These are phyloP conservation scores for Campylomormyrus tamandua DNA, from an alignment of 2,113 vertebrate genomes.

Conservation along the genomic window DNA sequence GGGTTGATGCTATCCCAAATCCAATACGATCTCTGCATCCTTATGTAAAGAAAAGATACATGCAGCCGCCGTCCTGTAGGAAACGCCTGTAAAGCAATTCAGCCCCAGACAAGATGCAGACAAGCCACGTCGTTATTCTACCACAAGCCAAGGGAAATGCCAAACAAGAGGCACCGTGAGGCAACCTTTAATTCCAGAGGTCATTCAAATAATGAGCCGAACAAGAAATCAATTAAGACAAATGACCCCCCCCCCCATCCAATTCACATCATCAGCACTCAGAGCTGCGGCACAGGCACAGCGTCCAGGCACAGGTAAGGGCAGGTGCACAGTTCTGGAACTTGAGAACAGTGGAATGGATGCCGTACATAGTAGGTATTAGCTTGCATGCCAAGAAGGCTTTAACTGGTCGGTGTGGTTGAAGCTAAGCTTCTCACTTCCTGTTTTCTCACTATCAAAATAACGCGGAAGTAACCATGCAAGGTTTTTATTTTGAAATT, in stretches of 20 bases:
- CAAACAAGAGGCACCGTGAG: background rate
- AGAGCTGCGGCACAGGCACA: background rate
- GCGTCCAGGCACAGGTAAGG: background rate
- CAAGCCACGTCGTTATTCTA: background rate
- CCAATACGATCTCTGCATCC: background rate
- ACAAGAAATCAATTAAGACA: background rate
- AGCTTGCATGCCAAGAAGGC: background rate
- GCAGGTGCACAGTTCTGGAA: background rate
- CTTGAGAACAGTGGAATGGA: background rate
- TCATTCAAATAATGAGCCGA: background rate
- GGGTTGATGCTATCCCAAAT: background rate
- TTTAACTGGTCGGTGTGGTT: background rate
- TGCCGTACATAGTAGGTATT: background rate
- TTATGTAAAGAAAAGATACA: background rate
- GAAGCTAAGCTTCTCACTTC: background rate
- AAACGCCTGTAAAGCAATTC: background rate
- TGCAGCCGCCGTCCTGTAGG: background rate
- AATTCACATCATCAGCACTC: background rate
- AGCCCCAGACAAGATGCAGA: background rate
- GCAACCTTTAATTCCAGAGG: conserved; percentile 1
- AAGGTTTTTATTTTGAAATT: background rate
- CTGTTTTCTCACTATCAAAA: background rate
- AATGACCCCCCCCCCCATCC: background rate
- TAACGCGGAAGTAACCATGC: background rate
- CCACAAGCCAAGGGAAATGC: background rate